Evolutionary conservation across 2,888 invertebrate species (phyloP), one percentile per base, ranked within the genome.

Genomic region (Hemistola chrysoprasaria): DNA sequence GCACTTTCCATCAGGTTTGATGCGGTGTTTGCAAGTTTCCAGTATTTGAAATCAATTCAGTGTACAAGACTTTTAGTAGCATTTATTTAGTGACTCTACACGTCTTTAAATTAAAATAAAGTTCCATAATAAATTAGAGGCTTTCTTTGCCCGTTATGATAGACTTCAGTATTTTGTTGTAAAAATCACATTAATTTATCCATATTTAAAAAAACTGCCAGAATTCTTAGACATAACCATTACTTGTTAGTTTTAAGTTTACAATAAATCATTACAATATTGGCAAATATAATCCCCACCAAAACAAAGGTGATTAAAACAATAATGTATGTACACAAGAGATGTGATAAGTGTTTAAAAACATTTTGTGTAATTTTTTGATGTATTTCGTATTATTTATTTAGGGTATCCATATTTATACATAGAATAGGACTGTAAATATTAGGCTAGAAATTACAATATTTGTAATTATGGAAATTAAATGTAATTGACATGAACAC

Each of bases 321-420:
- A 34, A 20, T 31, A 21, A 69, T 69, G 72, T 34, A 35, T 27
- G 35, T 80, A 82, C 81, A 84, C 81, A 80, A 79, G 75, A 70
- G 59, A 82, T 88, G 86, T 86, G 86, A 86, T 87, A 87, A 56
- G 65, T 63, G 32, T 31, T 51, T 65, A 73, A 69, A 61, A 66
- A 63, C 56, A 64, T 73, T 74, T 39, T 39, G 43, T 82, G 76
- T 80, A 77, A 75, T 59, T 65, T 70, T 73, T 73, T 65, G 65
- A 75, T 81, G 83, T 83, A 86, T 85, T 86, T 85, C 80, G 77
- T 77, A 68, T 52, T 81, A 84, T 80, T 78, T 80, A 80, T 72
- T 69, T 82, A 81, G 72, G 71, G 55, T 67, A 75, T 73, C 71
- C 74, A 76, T 81, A 80, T 79, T 73, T 73, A 75, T 73, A 77